A percentile compares a stretch with the other conserved stretches of the same genome.
Conservation (phyloP, 2,888 invertebrate species). For the Horisme vitalbata region DNA sequence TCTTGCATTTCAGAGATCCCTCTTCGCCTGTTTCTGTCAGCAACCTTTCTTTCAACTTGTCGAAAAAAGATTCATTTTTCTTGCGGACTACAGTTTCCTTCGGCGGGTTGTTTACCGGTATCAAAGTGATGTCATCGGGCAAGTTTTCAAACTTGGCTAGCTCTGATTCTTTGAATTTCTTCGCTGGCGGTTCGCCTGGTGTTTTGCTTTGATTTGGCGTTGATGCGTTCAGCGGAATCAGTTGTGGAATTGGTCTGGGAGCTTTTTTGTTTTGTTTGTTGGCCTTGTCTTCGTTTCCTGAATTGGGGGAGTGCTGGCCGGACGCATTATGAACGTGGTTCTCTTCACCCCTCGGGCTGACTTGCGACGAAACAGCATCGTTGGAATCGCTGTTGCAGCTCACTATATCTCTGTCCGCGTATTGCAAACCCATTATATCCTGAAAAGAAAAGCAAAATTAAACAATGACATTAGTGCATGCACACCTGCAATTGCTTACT, state of each 20-base stretch:
- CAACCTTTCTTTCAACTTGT: slow-evolving; percentile 90
- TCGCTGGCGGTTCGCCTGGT: slow-evolving; percentile 67
- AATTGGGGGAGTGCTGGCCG: slow-evolving; percentile 47
- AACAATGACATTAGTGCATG: too few relatives aligned
- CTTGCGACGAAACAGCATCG: slow-evolving; percentile 55
- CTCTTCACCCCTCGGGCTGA: slow-evolving; percentile 48
- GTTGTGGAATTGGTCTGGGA: slow-evolving; percentile 87
- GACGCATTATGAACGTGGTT: slow-evolving; percentile 41
- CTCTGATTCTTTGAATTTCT: slow-evolving; percentile 66
- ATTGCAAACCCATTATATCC: slow-evolving; percentile 67
- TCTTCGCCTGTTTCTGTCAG: slow-evolving; percentile 85
- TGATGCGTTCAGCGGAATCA: slow-evolving; percentile 86
- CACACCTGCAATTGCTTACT: too few relatives aligned
- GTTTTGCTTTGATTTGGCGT: slow-evolving; percentile 67
- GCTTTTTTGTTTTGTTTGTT: slow-evolving; percentile 62
- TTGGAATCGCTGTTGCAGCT: slow-evolving; percentile 74
- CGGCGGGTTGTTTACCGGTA: slow-evolving; percentile 48
- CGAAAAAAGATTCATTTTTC: slow-evolving; percentile 91
- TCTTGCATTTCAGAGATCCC: slow-evolving; percentile 86
- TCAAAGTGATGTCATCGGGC: slow-evolving; percentile 56
- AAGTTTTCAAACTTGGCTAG: slow-evolving; percentile 46
- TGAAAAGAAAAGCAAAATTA: too few relatives aligned
- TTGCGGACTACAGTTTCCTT: slow-evolving; percentile 70
- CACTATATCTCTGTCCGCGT: slow-evolving; percentile 64
- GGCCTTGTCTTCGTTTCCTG: slow-evolving; percentile 54